phyloP scores from a whole-genome alignment of 2,797 vertebrate genomes.

The Anguilla pacifica region DNA sequence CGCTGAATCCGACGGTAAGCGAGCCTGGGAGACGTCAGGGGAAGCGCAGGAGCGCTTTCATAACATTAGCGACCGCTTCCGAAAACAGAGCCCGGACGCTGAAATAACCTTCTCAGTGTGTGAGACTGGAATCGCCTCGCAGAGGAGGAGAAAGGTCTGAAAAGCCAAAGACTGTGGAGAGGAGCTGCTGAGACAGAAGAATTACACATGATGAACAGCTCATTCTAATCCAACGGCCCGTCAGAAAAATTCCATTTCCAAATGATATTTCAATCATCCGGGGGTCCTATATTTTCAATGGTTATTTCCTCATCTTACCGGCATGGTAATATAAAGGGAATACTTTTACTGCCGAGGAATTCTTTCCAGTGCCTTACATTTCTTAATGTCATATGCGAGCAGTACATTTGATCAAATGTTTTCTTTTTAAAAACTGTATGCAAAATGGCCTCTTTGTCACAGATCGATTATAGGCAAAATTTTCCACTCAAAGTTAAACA shows the following conservation, averaged over 20 bases:
- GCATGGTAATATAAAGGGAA: conserved; percentile 6
- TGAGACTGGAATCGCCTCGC: background rate
- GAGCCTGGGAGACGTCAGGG: conserved; percentile 17
- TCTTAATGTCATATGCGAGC: conserved; percentile 14
- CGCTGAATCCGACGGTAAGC: conserved; percentile 29
- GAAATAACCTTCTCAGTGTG: conserved; percentile 24
- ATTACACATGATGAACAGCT: background rate
- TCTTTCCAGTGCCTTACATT: conserved; percentile 12
- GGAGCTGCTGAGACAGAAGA: conserved; percentile 21
- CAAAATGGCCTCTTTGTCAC: background rate
- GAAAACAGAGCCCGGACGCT: conserved; percentile 3
- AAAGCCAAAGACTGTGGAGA: background rate
- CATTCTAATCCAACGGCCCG: background rate
- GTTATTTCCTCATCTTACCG: conserved; percentile 16
- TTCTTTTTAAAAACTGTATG: background rate
- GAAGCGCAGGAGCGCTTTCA: conserved; percentile 16
- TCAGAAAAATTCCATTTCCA: conserved; percentile 25
- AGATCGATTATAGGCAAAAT: background rate
- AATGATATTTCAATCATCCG: conserved; percentile 29
- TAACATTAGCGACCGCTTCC: conserved; percentile 26
- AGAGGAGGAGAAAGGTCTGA: background rate
- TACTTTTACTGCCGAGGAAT: background rate
- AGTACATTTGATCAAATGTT: conserved; percentile 2
- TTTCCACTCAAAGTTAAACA: background rate
- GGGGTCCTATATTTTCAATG: conserved; percentile 18